Evolutionary conservation across 1,140 invertebrate species (phyloP), one percentile per base, ranked within the genome.

Genomic region (Epicauta chinensis): DNA sequence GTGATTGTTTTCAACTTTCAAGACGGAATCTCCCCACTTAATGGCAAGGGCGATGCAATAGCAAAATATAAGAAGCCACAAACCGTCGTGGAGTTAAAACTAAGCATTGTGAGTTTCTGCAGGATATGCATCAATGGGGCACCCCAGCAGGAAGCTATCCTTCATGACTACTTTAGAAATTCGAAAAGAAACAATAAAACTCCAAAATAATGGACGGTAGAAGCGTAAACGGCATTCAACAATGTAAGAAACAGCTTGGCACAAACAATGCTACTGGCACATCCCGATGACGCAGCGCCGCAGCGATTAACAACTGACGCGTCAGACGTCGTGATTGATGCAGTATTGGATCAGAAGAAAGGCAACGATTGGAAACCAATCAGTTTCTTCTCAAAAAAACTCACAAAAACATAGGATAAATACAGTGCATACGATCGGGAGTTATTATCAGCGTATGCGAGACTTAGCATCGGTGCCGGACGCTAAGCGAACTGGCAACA

Each of bases 81-180:
- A 5, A 62, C 49, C 1, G 51, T 63, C 1, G 50, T 51, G 29
- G 36, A 63, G 17, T 38, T 67, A 2, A 49, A 63, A 14, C 47
- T 71, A 0, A 67, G 62, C 0, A 61, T 67, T 2, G 46, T 44
- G 63, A 68, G 69, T 50, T 73, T 67, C 56, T 70, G 69, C 39
- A 29, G 64, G 16, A 16, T 51, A 12, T 65, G 54, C 41, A 29
- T 70, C 11, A 60, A 58, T 7, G 48, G 59, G 2, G 59, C 60
- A 0, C 61, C 68, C 0, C 38, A 55, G 11, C 15, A 53, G 0
- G 67, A 67, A 54, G 45, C 52, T 1, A 55, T 51, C 4, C 41
- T 67, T 0, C 45, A 59, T 35, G 53, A 51, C 3, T 40, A 51
- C 4, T 41, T 64, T 0, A 35, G 34, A 12, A 47, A 45, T 2